Evolutionary conservation across 2,888 invertebrate species (phyloP).

Genomic region (Onchidella celtica): DNA sequence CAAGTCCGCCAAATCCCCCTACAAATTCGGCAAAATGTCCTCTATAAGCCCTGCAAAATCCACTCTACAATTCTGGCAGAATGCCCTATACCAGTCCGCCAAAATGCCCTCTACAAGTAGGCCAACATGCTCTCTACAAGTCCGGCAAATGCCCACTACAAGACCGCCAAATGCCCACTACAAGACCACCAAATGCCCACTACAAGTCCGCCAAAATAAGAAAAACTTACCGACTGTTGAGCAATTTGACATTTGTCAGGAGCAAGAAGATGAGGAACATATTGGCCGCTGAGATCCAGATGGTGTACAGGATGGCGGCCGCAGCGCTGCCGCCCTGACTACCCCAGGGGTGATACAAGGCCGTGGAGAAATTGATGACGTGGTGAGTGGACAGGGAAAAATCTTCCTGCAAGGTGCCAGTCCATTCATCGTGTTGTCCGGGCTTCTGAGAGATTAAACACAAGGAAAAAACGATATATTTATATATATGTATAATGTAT

Average conservation of each 20-base stretch:
- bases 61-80: no score
- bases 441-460: neutral
- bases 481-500: neutral
- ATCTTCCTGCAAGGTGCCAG: slow-evolving; percentile 52
- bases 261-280: slow-evolving; percentile 52
- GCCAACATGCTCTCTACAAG: no score
- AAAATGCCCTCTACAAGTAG: no score
- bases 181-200: no score
- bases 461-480: neutral
- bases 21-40: no score
- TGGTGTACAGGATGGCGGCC: slow-evolving; percentile 53
- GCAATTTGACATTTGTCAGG: slow-evolving; percentile 51
- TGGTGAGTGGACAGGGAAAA: slow-evolving; percentile 45
- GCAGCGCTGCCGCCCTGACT: slow-evolving; percentile 49
- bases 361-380: slow-evolving; percentile 51
- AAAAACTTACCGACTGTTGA: slow-evolving; percentile 46
- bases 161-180: no score
- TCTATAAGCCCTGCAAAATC: no score
- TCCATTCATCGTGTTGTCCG: slow-evolving; percentile 34
- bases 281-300: slow-evolving; percentile 52
- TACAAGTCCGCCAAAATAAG: no score
- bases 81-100: no score
- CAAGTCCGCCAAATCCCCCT: no score
- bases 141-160: no score
- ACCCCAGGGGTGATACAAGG: slow-evolving; percentile 56